phyloP scores from a whole-genome alignment of 2,113 vertebrate genomes.

The Hypanus sabinus region DNA sequence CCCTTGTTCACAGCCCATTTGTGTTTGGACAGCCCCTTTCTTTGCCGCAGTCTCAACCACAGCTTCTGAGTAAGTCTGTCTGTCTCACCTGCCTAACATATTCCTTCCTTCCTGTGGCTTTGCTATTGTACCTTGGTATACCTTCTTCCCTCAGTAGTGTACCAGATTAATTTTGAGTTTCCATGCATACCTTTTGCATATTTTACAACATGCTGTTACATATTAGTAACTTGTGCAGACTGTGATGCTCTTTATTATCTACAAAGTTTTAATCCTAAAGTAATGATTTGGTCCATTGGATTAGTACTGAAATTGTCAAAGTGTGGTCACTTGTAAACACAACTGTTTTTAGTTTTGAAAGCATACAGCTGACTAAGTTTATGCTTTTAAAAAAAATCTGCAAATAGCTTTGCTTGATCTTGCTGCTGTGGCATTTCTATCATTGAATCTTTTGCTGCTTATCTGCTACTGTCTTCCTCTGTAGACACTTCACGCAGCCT shows the following conservation, averaged over 20 bases:
- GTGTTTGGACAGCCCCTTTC: conserved; percentile 99
- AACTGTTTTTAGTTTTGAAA: neutral
- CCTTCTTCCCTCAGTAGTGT: conserved; percentile 47
- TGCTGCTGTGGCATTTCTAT: conserved; percentile 59
- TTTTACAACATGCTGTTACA: neutral
- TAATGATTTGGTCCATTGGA: conserved; percentile 16
- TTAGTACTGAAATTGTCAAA: conserved; percentile 1
- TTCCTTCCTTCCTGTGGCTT: conserved; percentile 61
- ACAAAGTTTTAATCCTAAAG: neutral
- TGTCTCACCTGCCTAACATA: conserved; percentile 68
- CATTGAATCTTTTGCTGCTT: conserved; percentile 78
- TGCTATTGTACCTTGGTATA: conserved; percentile 49
- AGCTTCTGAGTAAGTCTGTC: conserved; percentile 99
- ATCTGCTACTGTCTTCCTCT: conserved; percentile 89
- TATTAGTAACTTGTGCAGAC: neutral
- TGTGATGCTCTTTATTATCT: neutral
- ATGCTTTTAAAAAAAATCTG: neutral
- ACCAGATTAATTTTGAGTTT: neutral
- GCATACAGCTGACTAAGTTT: neutral
- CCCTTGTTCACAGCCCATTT: conserved; percentile 99
- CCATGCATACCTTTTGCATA: neutral
- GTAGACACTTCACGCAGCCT: conserved; percentile 90
- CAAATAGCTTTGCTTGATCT: conserved; percentile 49
- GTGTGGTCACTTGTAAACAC: neutral
- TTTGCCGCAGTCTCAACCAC: conserved; percentile 85